A percentile compares a stretch with the other conserved stretches of the same genome.
Conservation (phyloP, 2,888 invertebrate genomes). For the Oscheius sp. region DNA sequence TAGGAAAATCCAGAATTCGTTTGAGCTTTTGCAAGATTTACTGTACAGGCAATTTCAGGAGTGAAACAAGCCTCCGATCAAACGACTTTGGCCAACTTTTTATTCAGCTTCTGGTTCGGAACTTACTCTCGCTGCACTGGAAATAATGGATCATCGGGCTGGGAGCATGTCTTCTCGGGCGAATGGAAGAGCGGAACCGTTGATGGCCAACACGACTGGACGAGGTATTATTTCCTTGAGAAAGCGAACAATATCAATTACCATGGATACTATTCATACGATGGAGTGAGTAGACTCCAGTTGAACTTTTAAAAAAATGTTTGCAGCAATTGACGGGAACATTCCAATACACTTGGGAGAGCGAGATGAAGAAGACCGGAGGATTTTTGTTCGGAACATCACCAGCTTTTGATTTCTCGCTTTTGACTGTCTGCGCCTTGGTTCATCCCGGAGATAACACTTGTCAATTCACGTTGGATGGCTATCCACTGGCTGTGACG, state of each 20-base stretch:
- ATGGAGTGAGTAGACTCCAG: slow-evolving; percentile 38
- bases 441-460: slow-evolving; percentile 57
- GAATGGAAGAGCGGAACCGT: slow-evolving; percentile 55
- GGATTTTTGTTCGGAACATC: slow-evolving; percentile 68
- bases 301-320: not conserved
- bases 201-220: slow-evolving; percentile 69
- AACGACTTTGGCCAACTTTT: slow-evolving; percentile 50
- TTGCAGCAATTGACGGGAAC: slow-evolving; percentile 64
- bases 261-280: slow-evolving; percentile 64
- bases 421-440: slow-evolving; percentile 64
- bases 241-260: slow-evolving; percentile 66
- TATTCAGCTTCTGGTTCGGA: slow-evolving; percentile 67
- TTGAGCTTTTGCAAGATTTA: no score
- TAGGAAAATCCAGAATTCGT: no score
- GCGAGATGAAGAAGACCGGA: slow-evolving; percentile 59
- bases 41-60: slow-evolving; percentile 43
- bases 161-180: slow-evolving; percentile 69
- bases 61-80: slow-evolving; percentile 43
- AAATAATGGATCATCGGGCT: slow-evolving; percentile 63
- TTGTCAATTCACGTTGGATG: slow-evolving; percentile 59
- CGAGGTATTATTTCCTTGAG: slow-evolving; percentile 65
- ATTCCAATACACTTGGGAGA: slow-evolving; percentile 67
- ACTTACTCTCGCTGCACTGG: slow-evolving; percentile 64
- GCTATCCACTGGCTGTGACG: slow-evolving; percentile 54
- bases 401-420: slow-evolving; percentile 69